Base-by-base conservation (phyloP, 2,888 invertebrate species). In the Drosophila glabriapex region DNA sequence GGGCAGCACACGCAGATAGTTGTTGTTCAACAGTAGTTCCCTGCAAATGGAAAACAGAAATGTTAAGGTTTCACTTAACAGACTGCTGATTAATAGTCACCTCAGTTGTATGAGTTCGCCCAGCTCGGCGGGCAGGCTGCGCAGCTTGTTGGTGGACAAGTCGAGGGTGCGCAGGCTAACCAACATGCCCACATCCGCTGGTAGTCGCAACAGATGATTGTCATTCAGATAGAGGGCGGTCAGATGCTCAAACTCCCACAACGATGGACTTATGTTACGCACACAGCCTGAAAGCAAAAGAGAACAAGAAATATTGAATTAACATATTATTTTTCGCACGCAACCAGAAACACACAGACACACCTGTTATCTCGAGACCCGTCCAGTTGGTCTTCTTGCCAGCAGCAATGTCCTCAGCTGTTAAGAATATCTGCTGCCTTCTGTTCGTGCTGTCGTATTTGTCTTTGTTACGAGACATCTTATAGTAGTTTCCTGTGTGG, bases 151-250 rank as follows among this genome's bases (percentile, higher is more conserved):
- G 93, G 96, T 96, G 82, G 99, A 98, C 89, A 99, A 94, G 94
- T 99, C 99, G 84, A 99, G 95, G 78, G 96, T 96, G 90, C 97
- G 96, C 80, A 99, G 95, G 94, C 97, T 97, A 76, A 94, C 95
- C 86, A 99, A 95, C 91, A 96, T 95, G 87, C 96, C 96, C 91
- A 99, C 98, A 93, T 99, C 98, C 35, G 97, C 95, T 71, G 99
- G 98, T 93, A 99, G 95, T 92, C 98, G 95, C 91, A 97, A 96
- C 91, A 99, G 95, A 93, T 97, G 96, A 95, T 99, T 99, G 94
- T 98, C 98, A 94, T 98, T 98, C 92, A 99, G 95, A 94, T 98
- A 99, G 91, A 99, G 95, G 85, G 97, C 97, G 70, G 99, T 99
- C 91, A 99, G 95, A 94, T 99, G 97, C 83, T 96, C 95, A 94